Evolutionary conservation across 1,140 invertebrate species (phyloP).

Genomic region (Microvelia longipes): DNA sequence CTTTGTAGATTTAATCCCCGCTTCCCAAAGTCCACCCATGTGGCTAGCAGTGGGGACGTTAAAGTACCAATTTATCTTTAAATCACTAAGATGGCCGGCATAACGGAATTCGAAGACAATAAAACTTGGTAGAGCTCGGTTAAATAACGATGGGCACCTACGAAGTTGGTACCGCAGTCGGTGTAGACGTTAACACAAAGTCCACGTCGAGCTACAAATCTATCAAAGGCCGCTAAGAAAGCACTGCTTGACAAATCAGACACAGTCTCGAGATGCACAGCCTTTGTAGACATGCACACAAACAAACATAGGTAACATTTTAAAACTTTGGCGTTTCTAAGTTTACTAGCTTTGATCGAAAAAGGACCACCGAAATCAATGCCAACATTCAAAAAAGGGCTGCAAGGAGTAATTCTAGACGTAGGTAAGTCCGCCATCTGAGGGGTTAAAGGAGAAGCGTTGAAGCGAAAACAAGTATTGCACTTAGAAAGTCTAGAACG

Average conservation of each 20-base stretch:
- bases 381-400: background rate
- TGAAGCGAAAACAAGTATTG: background rate
- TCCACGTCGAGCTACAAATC: slow-evolving; percentile 25
- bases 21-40: slow-evolving; percentile 25
- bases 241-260: slow-evolving; percentile 21
- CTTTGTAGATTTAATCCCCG: slow-evolving; percentile 17
- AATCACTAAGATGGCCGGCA: slow-evolving; percentile 22
- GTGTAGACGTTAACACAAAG: slow-evolving; percentile 20
- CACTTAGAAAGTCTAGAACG: background rate
- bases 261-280: slow-evolving; percentile 27
- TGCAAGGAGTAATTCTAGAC: background rate
- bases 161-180: slow-evolving; percentile 29
- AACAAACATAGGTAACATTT: slow-evolving; percentile 28
- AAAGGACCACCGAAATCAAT: slow-evolving; percentile 16
- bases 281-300: slow-evolving; percentile 25
- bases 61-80: slow-evolving; percentile 15
- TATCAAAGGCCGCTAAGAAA: slow-evolving; percentile 23
- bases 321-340: slow-evolving; percentile 18
- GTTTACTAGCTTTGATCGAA: slow-evolving; percentile 9
- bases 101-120: slow-evolving; percentile 24
- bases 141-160: slow-evolving; percentile 23
- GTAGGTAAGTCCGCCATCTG: background rate
- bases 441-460: background rate
- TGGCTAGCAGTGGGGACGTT: slow-evolving; percentile 12
- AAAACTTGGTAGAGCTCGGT: slow-evolving; percentile 8